Conservation (phyloP, 1,140 invertebrate genomes). For the Coelopa frigida region DNA sequence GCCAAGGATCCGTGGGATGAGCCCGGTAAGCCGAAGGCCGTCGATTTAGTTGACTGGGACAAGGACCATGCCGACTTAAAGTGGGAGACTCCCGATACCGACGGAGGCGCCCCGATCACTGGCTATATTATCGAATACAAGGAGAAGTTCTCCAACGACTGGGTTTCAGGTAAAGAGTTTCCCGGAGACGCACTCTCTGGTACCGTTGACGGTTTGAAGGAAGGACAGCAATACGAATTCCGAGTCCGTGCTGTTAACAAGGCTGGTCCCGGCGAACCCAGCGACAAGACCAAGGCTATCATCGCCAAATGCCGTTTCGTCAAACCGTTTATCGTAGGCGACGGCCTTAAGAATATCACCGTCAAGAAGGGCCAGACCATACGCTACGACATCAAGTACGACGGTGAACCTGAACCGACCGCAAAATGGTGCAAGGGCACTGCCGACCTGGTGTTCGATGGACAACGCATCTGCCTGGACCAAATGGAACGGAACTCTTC, state of each 20-base stretch:
- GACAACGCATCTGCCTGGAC: constrained; percentile 72
- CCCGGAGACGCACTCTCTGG: constrained; percentile 65
- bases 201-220: constrained; percentile 84
- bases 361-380: constrained; percentile 92
- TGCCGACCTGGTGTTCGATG: constrained; percentile 64
- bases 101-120: constrained; percentile 91
- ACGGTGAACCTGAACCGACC: constrained; percentile 89
- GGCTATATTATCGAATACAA: constrained; percentile 90
- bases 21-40: constrained; percentile 82
- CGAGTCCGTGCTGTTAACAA: constrained; percentile 92
- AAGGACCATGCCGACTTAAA: constrained; percentile 90
- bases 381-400: constrained; percentile 83
- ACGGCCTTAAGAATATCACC: constrained; percentile 75
- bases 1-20: constrained; percentile 99
- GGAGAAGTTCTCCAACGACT: constrained; percentile 87
- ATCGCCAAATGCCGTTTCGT: constrained; percentile 93
- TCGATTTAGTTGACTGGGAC: constrained; percentile 93
- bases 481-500: constrained; percentile 87
- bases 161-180: constrained; percentile 74
- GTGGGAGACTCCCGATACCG: constrained; percentile 82
- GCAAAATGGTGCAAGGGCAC: constrained; percentile 70
- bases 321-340: constrained; percentile 86
- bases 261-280: constrained; percentile 89
- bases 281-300: constrained; percentile 89
- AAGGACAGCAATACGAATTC: constrained; percentile 95